Evolutionary conservation across 2,888 invertebrate genomes (phyloP), one percentile per base, ranked within the genome.

Genomic region (Aproaerema taeniolella): DNA sequence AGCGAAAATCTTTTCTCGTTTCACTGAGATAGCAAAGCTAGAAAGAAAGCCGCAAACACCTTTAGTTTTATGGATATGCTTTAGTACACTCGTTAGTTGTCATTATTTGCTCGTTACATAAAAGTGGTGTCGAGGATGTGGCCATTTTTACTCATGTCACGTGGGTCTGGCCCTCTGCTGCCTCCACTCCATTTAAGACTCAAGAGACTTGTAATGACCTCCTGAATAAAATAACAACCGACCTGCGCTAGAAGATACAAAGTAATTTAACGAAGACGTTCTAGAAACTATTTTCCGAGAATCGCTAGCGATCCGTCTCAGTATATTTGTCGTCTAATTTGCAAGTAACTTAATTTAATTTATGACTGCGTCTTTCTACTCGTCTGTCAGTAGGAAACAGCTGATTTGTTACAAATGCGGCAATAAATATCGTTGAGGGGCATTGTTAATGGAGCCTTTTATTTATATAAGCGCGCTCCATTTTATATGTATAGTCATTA

Each of bases 401-500:
- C 16, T 15, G 35, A 28, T 35, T 35, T 35, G 28, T 35, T 28
- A n/a, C 11, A 14, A 11, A 35, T 26, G 13, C 25, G 15, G n/a
- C 11, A 15, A 9, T 35, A 16, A 25, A 28, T 16, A 28, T 35
- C n/a, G 26, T 26, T 16, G 14, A 6, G 16, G 26, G 12, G 14
- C n/a, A 34, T 34, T 34, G 34, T 34, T 34, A 34, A 14, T 20
- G 34, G 25, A 25, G 8, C 12, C 33, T 11, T 33, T 11, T 28
- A 25, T 39, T 15, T 28, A 26, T 28, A 17, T 17, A 28, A 26
- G 38, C 31, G n/a, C 25, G 11, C 15, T 11, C 44, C 20, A 8
- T 20, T 6, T 24, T 34, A 13, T 67, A 62, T 67, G 60, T 67
- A 63, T 55, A 71, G 61, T 69, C 69, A 70, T 75, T 73, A 73